Evolutionary conservation across 1,140 invertebrate genomes (phyloP).

Genomic region (Ruditapes philippinarum): DNA sequence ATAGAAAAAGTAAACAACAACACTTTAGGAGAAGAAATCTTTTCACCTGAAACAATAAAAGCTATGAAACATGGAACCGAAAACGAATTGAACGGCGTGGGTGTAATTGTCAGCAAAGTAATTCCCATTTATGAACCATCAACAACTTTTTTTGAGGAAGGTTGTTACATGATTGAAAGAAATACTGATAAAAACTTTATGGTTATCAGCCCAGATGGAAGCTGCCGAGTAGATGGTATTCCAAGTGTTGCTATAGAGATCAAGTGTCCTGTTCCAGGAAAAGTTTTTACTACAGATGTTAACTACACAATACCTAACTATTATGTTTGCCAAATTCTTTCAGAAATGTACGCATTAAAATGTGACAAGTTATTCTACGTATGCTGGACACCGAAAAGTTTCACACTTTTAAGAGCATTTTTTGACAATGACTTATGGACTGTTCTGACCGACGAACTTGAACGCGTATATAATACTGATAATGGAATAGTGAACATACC

Average conservation of each 20-base stretch:
- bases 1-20: background rate
- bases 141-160: slow-evolving; percentile 14
- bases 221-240: background rate
- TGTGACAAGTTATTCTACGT: background rate
- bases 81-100: slow-evolving; percentile 61
- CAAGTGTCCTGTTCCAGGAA: background rate
- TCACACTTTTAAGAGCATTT: background rate
- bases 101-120: slow-evolving; percentile 17
- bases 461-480: background rate
- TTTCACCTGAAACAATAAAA: background rate
- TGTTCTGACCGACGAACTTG: background rate
- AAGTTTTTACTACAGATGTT: background rate
- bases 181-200: background rate
- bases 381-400: background rate
- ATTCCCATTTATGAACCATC: slow-evolving; percentile 3
- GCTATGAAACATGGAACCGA: slow-evolving; percentile 20
- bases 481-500: background rate
- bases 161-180: background rate
- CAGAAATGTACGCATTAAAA: background rate
- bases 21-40: background rate
- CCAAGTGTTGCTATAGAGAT: background rate
- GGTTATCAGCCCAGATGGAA: slow-evolving; percentile 49
- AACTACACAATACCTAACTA: background rate
- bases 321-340: background rate
- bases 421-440: background rate